A percentile compares a stretch with the other conserved stretches of the same genome.
These are phyloP conservation scores for Cryptocheilus praepositus DNA, from an alignment of 2,888 invertebrate species.

Conservation along the genomic window DNA sequence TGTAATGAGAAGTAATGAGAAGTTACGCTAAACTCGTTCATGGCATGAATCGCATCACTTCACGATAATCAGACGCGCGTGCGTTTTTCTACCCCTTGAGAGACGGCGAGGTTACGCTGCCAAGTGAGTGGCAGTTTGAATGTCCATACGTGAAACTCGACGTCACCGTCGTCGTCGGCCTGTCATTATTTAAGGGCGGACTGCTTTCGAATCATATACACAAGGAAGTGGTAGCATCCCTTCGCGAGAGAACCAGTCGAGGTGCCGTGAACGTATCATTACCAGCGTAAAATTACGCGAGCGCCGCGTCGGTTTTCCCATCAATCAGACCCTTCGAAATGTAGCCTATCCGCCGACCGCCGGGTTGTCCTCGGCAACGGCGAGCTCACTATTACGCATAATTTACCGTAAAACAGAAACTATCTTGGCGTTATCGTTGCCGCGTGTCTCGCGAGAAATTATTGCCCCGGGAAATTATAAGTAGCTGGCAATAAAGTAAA, in stretches of 20 bases:
- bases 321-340: constrained; percentile 50
- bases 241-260: constrained; percentile 24
- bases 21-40: too few species aligned
- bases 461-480: constrained; percentile 10
- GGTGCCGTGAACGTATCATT: constrained; percentile 54
- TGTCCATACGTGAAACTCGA: constrained; percentile 9
- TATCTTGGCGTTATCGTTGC: constrained; percentile 20
- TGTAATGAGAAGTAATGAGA: too few species aligned
- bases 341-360: constrained; percentile 19
- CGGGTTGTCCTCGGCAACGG: constrained; percentile 21
- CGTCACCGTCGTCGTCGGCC: constrained; percentile 12
- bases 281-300: constrained; percentile 56
- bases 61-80: too few species aligned
- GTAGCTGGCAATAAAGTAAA: constrained; percentile 12
- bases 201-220: constrained; percentile 39
- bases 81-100: not conserved
- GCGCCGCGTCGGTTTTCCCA: constrained; percentile 48
- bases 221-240: constrained; percentile 47
- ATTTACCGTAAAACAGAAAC: constrained; percentile 26
- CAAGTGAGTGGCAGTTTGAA: not conserved
- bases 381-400: constrained; percentile 5
- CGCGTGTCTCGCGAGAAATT: not conserved
- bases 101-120: too few species aligned
- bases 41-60: too few species aligned
- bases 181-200: constrained; percentile 53